Evolutionary conservation across 2,113 vertebrate species (phyloP).

Genomic region (Chaetorhynchus papuensis): DNA sequence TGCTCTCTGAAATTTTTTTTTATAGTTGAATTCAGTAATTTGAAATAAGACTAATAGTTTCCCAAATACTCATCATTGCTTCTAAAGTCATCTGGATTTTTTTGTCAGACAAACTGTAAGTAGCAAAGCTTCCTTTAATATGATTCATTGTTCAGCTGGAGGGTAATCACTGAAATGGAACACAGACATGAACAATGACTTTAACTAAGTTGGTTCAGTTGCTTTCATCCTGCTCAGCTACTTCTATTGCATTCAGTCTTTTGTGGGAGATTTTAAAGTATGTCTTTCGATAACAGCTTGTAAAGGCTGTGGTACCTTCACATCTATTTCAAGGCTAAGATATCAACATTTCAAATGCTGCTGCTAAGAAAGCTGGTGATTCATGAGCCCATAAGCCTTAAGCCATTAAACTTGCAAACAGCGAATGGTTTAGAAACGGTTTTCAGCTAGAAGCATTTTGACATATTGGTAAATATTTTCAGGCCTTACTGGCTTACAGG

Average conservation of each 20-base stretch:
- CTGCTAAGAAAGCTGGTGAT: conserved; percentile 58
- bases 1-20: not conserved
- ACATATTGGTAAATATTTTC: conserved; percentile 69
- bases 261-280: conserved; percentile 49
- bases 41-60: conserved; percentile 10
- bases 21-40: not conserved
- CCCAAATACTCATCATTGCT: conserved; percentile 18
- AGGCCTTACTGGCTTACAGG: conserved; percentile 49
- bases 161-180: conserved; percentile 14
- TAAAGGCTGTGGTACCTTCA: conserved; percentile 58
- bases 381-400: conserved; percentile 61
- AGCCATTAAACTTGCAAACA: conserved; percentile 66
- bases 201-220: conserved; percentile 23
- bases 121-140: conserved; percentile 3
- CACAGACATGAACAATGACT: conserved; percentile 44
- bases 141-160: conserved; percentile 25
- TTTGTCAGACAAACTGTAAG: conserved; percentile 23
- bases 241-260: conserved; percentile 27
- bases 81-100: conserved; percentile 30
- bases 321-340: conserved; percentile 68
- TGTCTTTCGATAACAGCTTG: conserved; percentile 54
- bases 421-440: conserved; percentile 39
- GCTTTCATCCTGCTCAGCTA: conserved; percentile 20
- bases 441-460: conserved; percentile 60
- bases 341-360: conserved; percentile 64